These are phyloP conservation scores for Romanogobio albipinnatus DNA, from an alignment of 2,113 vertebrate species.

Conservation along the genomic window DNA sequence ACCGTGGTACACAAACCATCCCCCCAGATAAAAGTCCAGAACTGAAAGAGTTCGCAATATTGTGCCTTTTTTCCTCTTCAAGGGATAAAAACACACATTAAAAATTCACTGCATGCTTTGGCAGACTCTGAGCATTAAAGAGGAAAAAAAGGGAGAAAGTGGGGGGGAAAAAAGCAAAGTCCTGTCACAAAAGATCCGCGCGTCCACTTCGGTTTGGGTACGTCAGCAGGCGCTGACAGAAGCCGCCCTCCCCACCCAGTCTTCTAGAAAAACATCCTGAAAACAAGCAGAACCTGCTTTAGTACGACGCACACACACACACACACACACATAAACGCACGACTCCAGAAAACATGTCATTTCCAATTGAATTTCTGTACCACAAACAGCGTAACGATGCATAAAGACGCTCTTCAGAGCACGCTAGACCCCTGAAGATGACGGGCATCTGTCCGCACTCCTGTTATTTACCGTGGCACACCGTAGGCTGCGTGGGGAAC, in stretches of 20 bases:
- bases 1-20: conserved; percentile 58
- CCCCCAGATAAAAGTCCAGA: conserved; percentile 60
- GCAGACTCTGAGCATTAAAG: conserved; percentile 25
- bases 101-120: conserved; percentile 58
- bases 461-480: not conserved
- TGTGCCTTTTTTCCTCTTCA: conserved; percentile 55
- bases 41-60: conserved; percentile 51
- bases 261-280: conserved; percentile 76
- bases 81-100: conserved; percentile 22
- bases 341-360: not conserved
- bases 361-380: conserved; percentile 1
- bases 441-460: not conserved
- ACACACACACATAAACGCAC: not conserved
- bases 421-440: not conserved
- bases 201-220: conserved; percentile 38
- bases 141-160: not conserved
- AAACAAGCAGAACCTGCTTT: conserved; percentile 38
- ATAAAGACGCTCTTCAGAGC: not conserved
- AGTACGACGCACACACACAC: not conserved
- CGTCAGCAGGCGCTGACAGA: conserved; percentile 62
- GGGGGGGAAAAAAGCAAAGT: not conserved
- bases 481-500: conserved; percentile 23
- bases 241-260: conserved; percentile 21
- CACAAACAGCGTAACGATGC: not conserved
- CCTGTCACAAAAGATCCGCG: conserved; percentile 2